Conservation (phyloP, 1,140 invertebrate species). For the Meteorus sp. region DNA sequence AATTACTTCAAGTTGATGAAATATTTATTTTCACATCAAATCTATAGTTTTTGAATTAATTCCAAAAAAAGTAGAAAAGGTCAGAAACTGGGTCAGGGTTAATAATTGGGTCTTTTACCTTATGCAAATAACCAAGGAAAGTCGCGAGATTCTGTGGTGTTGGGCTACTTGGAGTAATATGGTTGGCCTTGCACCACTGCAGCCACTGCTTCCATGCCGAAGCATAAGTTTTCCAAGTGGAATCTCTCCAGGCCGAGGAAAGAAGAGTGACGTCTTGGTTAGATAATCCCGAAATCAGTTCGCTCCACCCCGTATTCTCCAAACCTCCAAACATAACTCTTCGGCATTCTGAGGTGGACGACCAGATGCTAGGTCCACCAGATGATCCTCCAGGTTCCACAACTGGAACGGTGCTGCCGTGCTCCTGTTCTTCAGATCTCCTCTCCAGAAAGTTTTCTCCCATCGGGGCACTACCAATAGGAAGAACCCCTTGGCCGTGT, state of each 20-base stretch:
- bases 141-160: neutral
- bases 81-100: no score
- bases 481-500: slow-evolving; percentile 26
- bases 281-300: slow-evolving; percentile 11
- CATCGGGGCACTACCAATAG: slow-evolving; percentile 39
- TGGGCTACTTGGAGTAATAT: neutral
- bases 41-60: no score
- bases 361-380: slow-evolving; percentile 25
- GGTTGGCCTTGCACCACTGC: neutral
- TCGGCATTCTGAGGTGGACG: slow-evolving; percentile 13
- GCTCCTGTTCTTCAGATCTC: slow-evolving; percentile 33
- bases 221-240: slow-evolving; percentile 17
- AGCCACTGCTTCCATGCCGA: slow-evolving; percentile 26
- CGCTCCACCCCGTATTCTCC: slow-evolving; percentile 29
- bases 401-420: neutral
- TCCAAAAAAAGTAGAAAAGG: no score
- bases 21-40: no score
- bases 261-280: slow-evolving; percentile 13
- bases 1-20: no score
- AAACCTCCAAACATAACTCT: slow-evolving; percentile 10
- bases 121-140: slow-evolving; percentile 7
- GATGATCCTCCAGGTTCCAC: slow-evolving; percentile 7
- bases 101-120: no score
- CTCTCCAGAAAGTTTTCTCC: slow-evolving; percentile 44
- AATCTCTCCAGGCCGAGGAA: slow-evolving; percentile 26